Evolutionary conservation across 2,113 vertebrate species (phyloP), one percentile per base, ranked within the genome.

Genomic region (Antigone vipio): DNA sequence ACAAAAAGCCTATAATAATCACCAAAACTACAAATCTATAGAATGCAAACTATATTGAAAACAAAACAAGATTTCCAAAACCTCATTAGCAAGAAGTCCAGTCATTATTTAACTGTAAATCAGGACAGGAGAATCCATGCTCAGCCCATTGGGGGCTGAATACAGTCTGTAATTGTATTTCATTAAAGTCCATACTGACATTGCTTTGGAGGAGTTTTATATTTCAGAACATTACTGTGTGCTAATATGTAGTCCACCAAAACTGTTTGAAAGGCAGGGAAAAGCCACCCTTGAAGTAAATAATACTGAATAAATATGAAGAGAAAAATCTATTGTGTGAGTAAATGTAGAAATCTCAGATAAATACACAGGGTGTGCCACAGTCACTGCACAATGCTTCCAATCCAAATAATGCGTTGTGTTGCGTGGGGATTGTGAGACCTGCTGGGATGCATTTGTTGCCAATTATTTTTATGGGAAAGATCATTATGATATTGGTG

Each of bases 391-490:
- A 92, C 32, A 74, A 55, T 73, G 15, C 32, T 77, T 94, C 29
- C 63, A 88, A 47, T 77, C 34, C 68, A 88, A 63, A 88, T 58
- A 86, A 55, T 49, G 34, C 9, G 10, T 67, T 80, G 55, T 47
- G 23, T 44, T 90, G 50, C 1, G 0, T 52, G 32, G 29, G n/a
- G 45, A 73, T 8, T 74, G 38, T 66, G 42, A 90, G 78, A 94
- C 55, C 27, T 93, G 42, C 34, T 63, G 73, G 55, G 75, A 93
- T 64, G 24, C 24, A 27, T 85, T 88, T 74, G n/a, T 76, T 85
- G 67, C 50, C 88, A 92, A 73, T 35, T 83, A 59, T 88, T 94
- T 90, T 94, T 90, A 44, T 76, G 52, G 55, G 68, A 92, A 92
- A 88, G 45, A 86, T 85, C 3, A 1, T 23, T 12, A 66, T 30